Conservation (phyloP, 2,888 invertebrate species). For the Pomacea canaliculata region DNA sequence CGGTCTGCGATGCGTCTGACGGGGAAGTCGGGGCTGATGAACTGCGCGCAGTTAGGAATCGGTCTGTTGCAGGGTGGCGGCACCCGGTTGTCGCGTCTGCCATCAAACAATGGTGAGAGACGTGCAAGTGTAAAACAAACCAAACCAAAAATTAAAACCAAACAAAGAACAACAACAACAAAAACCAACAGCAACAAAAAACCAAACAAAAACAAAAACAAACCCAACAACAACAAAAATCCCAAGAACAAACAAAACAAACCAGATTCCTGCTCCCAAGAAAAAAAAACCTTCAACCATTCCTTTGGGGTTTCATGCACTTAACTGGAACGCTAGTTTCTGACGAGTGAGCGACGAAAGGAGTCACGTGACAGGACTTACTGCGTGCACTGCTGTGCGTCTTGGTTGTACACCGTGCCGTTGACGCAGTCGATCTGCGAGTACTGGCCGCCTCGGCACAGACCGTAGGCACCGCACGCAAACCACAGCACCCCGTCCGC, state of each 20-base stretch:
- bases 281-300: no score
- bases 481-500: slow-evolving; percentile 43
- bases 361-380: slow-evolving; percentile 28
- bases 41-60: slow-evolving; percentile 19
- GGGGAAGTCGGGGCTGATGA: slow-evolving; percentile 9
- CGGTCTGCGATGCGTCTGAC: slow-evolving; percentile 29
- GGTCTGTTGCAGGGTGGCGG: slow-evolving; percentile 29
- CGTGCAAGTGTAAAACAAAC: no score
- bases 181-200: no score
- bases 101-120: background rate
- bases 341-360: no score
- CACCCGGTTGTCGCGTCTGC: background rate
- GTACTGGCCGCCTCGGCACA: slow-evolving; percentile 38
- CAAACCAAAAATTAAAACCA: no score
- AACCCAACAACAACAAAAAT: no score
- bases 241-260: no score
- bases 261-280: no score
- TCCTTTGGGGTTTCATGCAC: no score
- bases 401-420: slow-evolving; percentile 45
- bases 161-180: no score
- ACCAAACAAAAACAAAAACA: no score
- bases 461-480: slow-evolving; percentile 49
- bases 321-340: no score
- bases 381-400: slow-evolving; percentile 42
- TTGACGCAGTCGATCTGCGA: slow-evolving; percentile 42